These are phyloP conservation scores for Zaprionus tsacasi DNA, from an alignment of 1,140 invertebrate genomes.

Conservation along the genomic window DNA sequence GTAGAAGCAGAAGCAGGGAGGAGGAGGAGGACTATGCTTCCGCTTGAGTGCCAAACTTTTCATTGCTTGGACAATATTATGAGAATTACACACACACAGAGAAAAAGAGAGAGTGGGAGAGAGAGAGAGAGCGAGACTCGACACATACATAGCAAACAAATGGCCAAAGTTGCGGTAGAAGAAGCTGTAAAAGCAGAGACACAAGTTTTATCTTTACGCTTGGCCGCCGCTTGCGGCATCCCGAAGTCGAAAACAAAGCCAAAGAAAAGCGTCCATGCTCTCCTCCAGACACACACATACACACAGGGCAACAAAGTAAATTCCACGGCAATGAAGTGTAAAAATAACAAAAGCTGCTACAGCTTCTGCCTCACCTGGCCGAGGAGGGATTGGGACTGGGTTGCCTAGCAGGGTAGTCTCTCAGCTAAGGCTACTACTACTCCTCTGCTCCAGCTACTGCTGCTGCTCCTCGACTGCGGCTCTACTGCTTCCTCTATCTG, in stretches of 20 bases:
- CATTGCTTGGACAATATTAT: slow-evolving; percentile 49
- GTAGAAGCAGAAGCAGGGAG: neutral
- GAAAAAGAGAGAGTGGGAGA: neutral
- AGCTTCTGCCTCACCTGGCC: slow-evolving; percentile 11
- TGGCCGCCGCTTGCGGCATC: slow-evolving; percentile 46
- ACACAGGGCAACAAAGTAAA: slow-evolving; percentile 49
- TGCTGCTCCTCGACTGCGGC: neutral
- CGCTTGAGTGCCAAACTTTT: slow-evolving; percentile 45
- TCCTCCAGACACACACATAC: too few relatives aligned
- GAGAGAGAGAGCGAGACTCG: neutral
- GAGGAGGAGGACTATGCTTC: slow-evolving; percentile 15
- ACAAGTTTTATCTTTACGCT: slow-evolving; percentile 60
- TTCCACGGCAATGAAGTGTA: slow-evolving; percentile 62
- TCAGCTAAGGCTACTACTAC: neutral
- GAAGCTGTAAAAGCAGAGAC: slow-evolving; percentile 35
- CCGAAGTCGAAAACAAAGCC: slow-evolving; percentile 53
- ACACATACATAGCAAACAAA: slow-evolving; percentile 28
- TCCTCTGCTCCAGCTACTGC: neutral
- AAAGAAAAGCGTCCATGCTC: neutral
- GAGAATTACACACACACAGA: slow-evolving; percentile 45
- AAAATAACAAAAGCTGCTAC: slow-evolving; percentile 57
- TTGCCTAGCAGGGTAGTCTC: neutral
- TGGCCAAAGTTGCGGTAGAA: slow-evolving; percentile 40
- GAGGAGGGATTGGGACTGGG: neutral
- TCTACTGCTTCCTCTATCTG: neutral